Percentiles rank a stretch among this genome's conserved stretches.
These are phyloP conservation scores for Erithacus rubecula DNA, from an alignment of 2,797 vertebrate genomes.

Conservation along the genomic window DNA sequence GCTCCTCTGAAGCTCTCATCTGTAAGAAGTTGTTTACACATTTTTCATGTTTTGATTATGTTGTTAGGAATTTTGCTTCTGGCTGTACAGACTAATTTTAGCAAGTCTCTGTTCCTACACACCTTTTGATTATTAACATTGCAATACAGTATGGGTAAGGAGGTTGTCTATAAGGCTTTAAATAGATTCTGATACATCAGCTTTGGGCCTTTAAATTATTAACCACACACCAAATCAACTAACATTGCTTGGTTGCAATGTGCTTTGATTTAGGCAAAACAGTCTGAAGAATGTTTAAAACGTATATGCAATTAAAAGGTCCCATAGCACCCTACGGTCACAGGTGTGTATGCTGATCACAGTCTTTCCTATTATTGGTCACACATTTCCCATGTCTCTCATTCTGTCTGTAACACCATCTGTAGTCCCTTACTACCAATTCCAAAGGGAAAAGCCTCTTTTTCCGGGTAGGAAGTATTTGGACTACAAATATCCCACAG, in stretches of 20 bases:
- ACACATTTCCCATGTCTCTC: background rate
- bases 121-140: background rate
- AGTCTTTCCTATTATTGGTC: background rate
- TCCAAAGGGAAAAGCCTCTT: background rate
- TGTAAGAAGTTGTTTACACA: background rate
- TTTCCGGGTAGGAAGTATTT: background rate
- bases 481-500: background rate
- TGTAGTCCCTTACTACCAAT: background rate
- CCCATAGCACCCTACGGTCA: background rate
- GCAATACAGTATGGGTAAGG: background rate
- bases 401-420: background rate
- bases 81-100: background rate
- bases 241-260: background rate
- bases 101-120: background rate
- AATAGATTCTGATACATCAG: background rate
- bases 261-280: background rate
- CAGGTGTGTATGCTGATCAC: background rate
- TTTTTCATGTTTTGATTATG: background rate
- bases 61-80: background rate
- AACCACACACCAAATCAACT: background rate
- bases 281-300: background rate
- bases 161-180: background rate
- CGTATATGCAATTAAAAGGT: background rate
- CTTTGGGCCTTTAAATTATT: background rate
- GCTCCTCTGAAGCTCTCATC: background rate